Percentiles rank a stretch among this genome's conserved stretches.
Evolutionary conservation across 2,797 vertebrate species (phyloP).

Genomic region (Scolopax rusticola): DNA sequence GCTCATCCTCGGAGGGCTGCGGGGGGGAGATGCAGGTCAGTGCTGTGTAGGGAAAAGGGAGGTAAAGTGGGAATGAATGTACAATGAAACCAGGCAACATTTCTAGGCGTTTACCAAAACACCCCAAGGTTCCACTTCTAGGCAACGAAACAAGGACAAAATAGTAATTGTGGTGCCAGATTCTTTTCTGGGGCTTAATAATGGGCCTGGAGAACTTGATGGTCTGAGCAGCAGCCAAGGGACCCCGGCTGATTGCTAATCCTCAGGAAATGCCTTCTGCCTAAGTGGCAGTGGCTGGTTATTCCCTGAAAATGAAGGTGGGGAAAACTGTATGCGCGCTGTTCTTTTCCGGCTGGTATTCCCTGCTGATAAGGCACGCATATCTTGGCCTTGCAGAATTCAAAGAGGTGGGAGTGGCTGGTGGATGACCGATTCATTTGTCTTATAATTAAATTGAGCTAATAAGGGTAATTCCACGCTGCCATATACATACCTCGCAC

Average conservation of each 20-base stretch:
- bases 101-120: background rate
- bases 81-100: background rate
- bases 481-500: background rate
- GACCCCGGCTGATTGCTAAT: conserved; percentile 55
- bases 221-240: conserved; percentile 15
- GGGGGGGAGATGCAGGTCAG: background rate
- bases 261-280: conserved; percentile 66
- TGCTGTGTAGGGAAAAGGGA: background rate
- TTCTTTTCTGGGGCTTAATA: conserved; percentile 54
- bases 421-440: background rate
- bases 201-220: conserved; percentile 26
- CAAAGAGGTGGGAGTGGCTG: background rate
- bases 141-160: conserved; percentile 35
- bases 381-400: background rate
- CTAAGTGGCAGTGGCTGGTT: conserved; percentile 44
- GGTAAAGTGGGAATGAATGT: background rate
- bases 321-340: background rate
- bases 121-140: background rate
- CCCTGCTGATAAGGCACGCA: background rate
- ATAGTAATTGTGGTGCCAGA: background rate
- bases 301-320: conserved; percentile 23
- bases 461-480: background rate
- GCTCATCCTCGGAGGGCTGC: background rate
- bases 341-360: background rate
- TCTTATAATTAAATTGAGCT: background rate